Conservation (phyloP, 2,888 invertebrate species). For the Cordilura impudica region DNA sequence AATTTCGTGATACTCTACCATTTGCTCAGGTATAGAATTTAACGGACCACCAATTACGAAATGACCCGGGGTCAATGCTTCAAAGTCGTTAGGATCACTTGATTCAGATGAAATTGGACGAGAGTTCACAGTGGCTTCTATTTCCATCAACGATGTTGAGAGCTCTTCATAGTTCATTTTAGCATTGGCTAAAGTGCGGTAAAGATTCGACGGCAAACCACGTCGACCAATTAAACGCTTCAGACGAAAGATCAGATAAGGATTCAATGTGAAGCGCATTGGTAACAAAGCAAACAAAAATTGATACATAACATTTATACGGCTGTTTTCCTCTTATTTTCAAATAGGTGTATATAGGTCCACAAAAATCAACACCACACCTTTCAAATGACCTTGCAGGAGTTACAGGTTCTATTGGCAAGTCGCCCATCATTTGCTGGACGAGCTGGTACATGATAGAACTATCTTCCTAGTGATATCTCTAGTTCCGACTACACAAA, state of each 20-base stretch:
- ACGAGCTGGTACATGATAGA: not conserved
- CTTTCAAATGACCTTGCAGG: not conserved
- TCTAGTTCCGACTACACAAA: constrained; percentile 32
- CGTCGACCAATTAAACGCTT: constrained; percentile 35
- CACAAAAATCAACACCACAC: constrained; percentile 25
- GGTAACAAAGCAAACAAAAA: constrained; percentile 37
- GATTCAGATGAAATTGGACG: constrained; percentile 26
- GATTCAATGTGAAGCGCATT: constrained; percentile 34
- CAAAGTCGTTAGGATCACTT: constrained; percentile 39
- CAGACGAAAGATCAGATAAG: constrained; percentile 63
- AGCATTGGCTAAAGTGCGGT: constrained; percentile 26
- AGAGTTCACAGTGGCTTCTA: constrained; percentile 37
- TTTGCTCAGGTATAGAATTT: constrained; percentile 38
- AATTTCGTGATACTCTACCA: constrained; percentile 23
- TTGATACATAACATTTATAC: constrained; percentile 12
- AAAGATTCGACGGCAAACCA: constrained; percentile 23
- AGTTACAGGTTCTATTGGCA: no score
- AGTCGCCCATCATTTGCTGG: not conserved
- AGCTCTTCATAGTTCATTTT: constrained; percentile 33
- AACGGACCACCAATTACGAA: constrained; percentile 26
- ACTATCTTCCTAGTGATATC: constrained; percentile 3
- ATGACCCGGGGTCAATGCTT: constrained; percentile 39
- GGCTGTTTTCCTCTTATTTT: constrained; percentile 39
- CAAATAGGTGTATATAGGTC: constrained; percentile 14
- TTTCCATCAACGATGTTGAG: constrained; percentile 36